A percentile compares a stretch with the other conserved stretches of the same genome.
Conservation (phyloP, 1,140 invertebrate genomes). For the Aleiodes sp. region DNA sequence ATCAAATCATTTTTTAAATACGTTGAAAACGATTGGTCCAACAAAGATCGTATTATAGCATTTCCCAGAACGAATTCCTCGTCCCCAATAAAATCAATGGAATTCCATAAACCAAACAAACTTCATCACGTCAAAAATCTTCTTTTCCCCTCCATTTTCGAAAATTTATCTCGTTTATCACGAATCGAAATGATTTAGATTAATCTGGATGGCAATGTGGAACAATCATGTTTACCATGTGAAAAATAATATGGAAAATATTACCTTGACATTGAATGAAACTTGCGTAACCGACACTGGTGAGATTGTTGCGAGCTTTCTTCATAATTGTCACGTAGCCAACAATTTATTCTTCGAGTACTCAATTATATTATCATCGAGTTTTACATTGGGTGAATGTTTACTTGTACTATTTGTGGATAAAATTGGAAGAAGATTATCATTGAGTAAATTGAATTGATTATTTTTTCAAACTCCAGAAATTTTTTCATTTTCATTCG, state of each 20-base stretch:
- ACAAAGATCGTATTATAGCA: no score
- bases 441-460: constrained; percentile 36
- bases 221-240: constrained; percentile 37
- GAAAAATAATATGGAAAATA: neutral
- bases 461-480: neutral
- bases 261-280: constrained; percentile 16
- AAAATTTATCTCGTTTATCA: no score
- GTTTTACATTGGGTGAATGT: constrained; percentile 45
- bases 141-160: no score
- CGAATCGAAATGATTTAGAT: constrained; percentile 12
- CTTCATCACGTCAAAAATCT: no score
- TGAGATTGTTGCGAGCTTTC: constrained; percentile 35
- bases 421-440: constrained; percentile 39
- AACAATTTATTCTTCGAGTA: constrained; percentile 38
- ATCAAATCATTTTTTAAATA: no score
- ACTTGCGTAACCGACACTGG: constrained; percentile 36
- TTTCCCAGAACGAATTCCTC: no score
- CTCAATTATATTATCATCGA: constrained; percentile 40
- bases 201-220: constrained; percentile 47
- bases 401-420: constrained; percentile 44
- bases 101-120: no score
- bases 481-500: no score
- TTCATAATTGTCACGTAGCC: constrained; percentile 42
- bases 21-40: no score
- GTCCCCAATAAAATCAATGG: no score